These are phyloP conservation scores for Pseudorhombus dupliciocellatus DNA, from an alignment of 2,113 vertebrate species.

Conservation along the genomic window DNA sequence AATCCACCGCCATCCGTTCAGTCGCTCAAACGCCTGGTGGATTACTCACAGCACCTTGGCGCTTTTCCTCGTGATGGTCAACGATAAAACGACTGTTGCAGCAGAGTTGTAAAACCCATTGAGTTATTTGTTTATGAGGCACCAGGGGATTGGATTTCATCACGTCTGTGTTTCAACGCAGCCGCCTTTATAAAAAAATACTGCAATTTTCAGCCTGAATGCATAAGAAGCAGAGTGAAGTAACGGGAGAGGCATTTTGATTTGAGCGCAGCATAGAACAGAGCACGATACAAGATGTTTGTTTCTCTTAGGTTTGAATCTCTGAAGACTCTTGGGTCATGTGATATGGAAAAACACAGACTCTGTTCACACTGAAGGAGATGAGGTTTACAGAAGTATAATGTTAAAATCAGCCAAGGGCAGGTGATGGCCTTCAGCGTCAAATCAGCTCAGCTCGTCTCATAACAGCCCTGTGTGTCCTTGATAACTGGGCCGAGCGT, in stretches of 20 bases:
- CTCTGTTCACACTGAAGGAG: constrained; percentile 54
- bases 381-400: constrained; percentile 65
- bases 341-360: constrained; percentile 10
- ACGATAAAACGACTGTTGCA: background rate
- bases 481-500: constrained; percentile 53
- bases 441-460: constrained; percentile 57
- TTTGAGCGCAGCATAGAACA: too few relatives aligned
- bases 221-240: too few relatives aligned
- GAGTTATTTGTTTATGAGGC: background rate
- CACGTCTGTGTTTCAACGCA: background rate
- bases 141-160: constrained; percentile 10
- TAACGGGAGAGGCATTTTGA: too few relatives aligned
- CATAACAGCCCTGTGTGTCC: constrained; percentile 48
- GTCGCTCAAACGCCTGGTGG: background rate
- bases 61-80: background rate
- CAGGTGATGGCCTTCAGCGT: constrained; percentile 58
- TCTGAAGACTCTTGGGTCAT: background rate
- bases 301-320: too few relatives aligned
- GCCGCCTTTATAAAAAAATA: background rate
- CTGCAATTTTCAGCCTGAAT: background rate
- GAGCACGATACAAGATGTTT: too few relatives aligned
- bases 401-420: constrained; percentile 71
- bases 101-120: background rate
- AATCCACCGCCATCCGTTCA: background rate
- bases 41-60: background rate